A percentile compares a stretch with the other conserved stretches of the same genome.
These are phyloP conservation scores for Epizoanthus illoricatus DNA, from an alignment of 92 coral and sea anemone species.

Conservation along the genomic window DNA sequence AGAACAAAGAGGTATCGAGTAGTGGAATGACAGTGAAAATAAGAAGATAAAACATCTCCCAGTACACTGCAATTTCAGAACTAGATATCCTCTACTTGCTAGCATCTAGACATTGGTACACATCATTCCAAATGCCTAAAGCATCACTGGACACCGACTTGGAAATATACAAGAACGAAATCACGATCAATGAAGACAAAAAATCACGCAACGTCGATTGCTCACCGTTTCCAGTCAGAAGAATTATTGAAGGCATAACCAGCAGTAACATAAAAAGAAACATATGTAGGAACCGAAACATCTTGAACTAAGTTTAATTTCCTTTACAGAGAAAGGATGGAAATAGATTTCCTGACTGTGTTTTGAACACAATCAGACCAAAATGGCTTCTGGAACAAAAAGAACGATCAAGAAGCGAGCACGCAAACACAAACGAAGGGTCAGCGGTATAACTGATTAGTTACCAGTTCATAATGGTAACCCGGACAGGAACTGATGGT, in stretches of 20 bases:
- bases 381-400: conserved; percentile 95
- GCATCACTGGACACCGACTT: conserved; percentile 88
- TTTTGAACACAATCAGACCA: conserved; percentile 75
- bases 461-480: conserved; percentile 42
- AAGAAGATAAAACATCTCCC: conserved; percentile 64
- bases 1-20: conserved; percentile 56
- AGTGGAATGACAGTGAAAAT: conserved; percentile 43
- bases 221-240: conserved; percentile 90
- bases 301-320: conserved; percentile 59
- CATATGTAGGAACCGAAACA: conserved; percentile 85
- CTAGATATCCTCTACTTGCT: conserved; percentile 49
- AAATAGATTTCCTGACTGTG: conserved; percentile 96
- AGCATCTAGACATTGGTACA: conserved; percentile 54
- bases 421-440: conserved; percentile 39
- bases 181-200: conserved; percentile 25
- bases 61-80: conserved; percentile 21
- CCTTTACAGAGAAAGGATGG: conserved; percentile 85
- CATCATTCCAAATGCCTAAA: conserved; percentile 99
- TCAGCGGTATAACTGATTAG: conserved; percentile 62
- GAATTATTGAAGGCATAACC: conserved; percentile 81
- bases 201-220: conserved; percentile 56
- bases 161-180: conserved; percentile 11
- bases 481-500: conserved; percentile 11
- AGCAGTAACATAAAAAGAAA: conserved; percentile 80
- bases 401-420: conserved; percentile 33